Conservation (phyloP, 2,888 invertebrate genomes). For the Parnassius glacialis region DNA sequence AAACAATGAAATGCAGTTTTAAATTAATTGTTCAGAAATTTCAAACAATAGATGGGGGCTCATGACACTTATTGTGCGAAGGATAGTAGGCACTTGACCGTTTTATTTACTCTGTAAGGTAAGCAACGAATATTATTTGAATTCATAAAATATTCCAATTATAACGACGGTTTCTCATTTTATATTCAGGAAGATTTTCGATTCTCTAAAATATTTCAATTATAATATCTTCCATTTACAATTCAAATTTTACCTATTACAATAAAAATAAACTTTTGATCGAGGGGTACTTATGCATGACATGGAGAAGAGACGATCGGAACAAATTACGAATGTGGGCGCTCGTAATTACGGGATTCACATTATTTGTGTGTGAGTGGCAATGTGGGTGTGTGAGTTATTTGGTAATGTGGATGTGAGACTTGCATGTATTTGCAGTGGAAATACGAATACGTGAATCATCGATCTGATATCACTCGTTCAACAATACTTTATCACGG, state of each 20-base stretch:
- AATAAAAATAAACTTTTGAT: conserved; percentile 12
- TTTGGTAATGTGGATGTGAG: conserved; percentile 1
- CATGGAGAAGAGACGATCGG: conserved; percentile 9
- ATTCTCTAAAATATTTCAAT: background rate
- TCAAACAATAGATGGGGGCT: no score
- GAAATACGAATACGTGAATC: conserved; percentile 18
- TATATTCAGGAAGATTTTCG: background rate
- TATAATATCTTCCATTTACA: conserved; percentile 1
- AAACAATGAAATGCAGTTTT: no score
- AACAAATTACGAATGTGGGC: conserved; percentile 22
- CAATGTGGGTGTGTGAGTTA: conserved; percentile 7
- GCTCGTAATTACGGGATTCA: conserved; percentile 21
- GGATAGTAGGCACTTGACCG: no score
- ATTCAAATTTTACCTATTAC: conserved; percentile 5
- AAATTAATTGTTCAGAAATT: no score
- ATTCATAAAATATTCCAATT: no score
- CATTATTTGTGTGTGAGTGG: conserved; percentile 5
- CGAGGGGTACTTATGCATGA: conserved; percentile 8
- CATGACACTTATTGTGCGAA: no score
- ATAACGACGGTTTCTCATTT: no score
- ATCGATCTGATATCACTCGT: conserved; percentile 17
- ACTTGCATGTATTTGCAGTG: background rate
- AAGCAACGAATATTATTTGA: no score
- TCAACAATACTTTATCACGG: conserved; percentile 20
- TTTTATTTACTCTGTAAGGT: no score